Evolutionary conservation across 2,113 vertebrate genomes (phyloP).

Genomic region (Entomyzon cyanotis): DNA sequence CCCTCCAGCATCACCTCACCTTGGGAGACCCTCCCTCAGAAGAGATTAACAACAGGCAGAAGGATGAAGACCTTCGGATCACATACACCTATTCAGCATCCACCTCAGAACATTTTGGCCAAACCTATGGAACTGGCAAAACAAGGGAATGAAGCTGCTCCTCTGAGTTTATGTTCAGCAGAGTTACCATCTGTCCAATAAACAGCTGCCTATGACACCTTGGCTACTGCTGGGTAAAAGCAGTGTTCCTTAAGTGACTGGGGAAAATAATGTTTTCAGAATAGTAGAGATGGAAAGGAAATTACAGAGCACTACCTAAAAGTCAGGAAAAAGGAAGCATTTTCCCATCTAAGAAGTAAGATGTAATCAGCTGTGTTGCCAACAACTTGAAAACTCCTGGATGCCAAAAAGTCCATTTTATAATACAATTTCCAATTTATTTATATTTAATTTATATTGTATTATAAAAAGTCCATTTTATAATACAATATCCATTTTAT

Average conservation of each 20-base stretch:
- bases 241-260: neutral
- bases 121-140: neutral
- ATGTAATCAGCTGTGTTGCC: neutral
- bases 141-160: neutral
- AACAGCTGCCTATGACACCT: neutral
- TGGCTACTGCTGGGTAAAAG: neutral
- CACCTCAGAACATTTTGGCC: neutral
- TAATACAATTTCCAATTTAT: neutral
- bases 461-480: neutral
- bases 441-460: too few relatives aligned
- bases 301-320: neutral
- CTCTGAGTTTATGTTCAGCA: neutral
- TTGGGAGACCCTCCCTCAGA: neutral
- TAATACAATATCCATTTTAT: neutral
- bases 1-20: neutral
- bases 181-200: neutral
- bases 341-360: neutral
- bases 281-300: neutral
- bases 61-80: neutral
- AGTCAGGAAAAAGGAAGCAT: neutral
- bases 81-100: neutral
- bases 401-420: neutral
- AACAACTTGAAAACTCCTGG: neutral
- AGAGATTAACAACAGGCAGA: neutral
- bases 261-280: neutral